Conservation (phyloP, 23 tunicate genomes). For the Halocynthia aurantium region DNA sequence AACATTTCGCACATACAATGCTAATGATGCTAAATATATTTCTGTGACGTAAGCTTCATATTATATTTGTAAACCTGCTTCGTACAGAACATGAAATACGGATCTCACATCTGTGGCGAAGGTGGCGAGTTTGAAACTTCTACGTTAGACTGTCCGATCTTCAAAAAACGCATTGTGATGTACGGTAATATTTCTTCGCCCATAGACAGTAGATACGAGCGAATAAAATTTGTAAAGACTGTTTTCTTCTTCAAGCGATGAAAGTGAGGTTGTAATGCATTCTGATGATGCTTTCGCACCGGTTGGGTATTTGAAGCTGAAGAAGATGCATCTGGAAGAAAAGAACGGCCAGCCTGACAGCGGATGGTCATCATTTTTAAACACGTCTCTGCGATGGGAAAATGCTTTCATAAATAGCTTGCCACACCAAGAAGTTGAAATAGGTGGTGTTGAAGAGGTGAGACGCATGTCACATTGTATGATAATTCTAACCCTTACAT, state of each 20-base stretch:
- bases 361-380: no score
- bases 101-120: conserved; percentile 86
- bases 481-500: no score
- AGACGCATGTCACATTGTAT: no score
- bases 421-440: no score
- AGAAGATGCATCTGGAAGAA: conserved; percentile 44
- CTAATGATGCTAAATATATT: no score
- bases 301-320: conserved; percentile 62
- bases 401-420: no score
- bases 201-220: not conserved
- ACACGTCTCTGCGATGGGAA: no score
- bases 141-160: conserved; percentile 92
- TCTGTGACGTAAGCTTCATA: no score
- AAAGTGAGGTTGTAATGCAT: conserved; percentile 64
- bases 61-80: no score
- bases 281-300: conserved; percentile 72
- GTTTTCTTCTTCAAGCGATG: conserved; percentile 32
- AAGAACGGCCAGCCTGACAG: conserved; percentile 1
- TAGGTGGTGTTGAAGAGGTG: no score
- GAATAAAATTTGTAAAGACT: no score
- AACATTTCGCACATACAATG: no score
- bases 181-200: conserved; percentile 10
- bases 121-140: conserved; percentile 99
- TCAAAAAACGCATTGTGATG: conserved; percentile 67
- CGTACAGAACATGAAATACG: conserved; percentile 51